Evolutionary conservation across 2,797 vertebrate species (phyloP).

Genomic region (Adrianichthys oophorus): DNA sequence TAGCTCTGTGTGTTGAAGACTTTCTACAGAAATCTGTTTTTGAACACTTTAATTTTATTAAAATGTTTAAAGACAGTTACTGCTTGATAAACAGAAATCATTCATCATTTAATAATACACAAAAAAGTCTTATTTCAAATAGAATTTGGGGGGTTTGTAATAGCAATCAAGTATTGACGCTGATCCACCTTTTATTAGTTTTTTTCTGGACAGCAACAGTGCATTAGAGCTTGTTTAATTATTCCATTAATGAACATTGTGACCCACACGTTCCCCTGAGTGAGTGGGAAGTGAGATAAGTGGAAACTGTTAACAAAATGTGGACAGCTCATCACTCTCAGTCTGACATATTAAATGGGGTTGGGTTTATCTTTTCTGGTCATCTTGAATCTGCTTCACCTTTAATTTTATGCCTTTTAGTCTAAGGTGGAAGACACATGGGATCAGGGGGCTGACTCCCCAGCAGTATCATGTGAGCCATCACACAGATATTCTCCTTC

Average conservation of each 20-base stretch:
- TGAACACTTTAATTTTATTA: too few relatives aligned
- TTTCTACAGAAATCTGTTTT: too few relatives aligned
- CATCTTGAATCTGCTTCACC: conserved; percentile 57
- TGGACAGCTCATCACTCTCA: conserved; percentile 28
- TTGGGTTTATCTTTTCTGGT: conserved; percentile 52
- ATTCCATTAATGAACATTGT: conserved; percentile 34
- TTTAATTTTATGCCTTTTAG: conserved; percentile 49
- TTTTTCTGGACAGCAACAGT: conserved; percentile 1
- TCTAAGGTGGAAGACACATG: conserved; percentile 8
- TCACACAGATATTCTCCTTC: too few relatives aligned
- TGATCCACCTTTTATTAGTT: neutral
- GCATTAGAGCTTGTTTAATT: conserved; percentile 22
- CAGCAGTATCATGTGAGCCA: too few relatives aligned
- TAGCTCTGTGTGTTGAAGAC: too few relatives aligned
- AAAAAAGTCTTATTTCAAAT: conserved; percentile 11
- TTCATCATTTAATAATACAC: too few relatives aligned
- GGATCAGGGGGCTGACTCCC: too few relatives aligned
- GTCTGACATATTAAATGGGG: conserved; percentile 31
- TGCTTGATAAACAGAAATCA: too few relatives aligned
- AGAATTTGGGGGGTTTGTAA: neutral
- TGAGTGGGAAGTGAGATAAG: conserved; percentile 54
- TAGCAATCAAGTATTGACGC: neutral
- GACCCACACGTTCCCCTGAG: conserved; percentile 18
- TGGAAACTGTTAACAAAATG: conserved; percentile 24
- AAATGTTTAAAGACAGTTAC: too few relatives aligned